Evolutionary conservation across 37 sponge, comb jelly and placozoan species (phyloP).

Genomic region (Oopsacas minuta): DNA sequence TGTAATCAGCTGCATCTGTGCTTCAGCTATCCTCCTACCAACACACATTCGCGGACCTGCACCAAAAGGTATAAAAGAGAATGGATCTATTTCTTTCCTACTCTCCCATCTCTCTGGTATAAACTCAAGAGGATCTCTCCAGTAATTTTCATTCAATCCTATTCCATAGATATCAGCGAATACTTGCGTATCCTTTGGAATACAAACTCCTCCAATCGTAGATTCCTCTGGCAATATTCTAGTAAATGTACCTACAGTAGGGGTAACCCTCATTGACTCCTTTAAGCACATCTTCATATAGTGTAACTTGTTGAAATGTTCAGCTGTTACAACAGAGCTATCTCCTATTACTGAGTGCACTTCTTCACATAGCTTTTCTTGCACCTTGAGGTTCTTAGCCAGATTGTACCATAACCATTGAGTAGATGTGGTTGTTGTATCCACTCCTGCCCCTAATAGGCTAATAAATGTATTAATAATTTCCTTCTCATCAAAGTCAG

Average conservation of each 20-base stretch:
- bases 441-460: neutral
- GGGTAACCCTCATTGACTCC: neutral
- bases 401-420: conserved; percentile 14
- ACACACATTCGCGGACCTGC: conserved; percentile 21
- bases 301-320: conserved; percentile 10
- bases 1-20: neutral
- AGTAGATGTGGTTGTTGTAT: neutral
- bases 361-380: neutral
- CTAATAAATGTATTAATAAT: neutral
- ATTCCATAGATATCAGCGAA: neutral
- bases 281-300: neutral
- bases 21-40: conserved; percentile 2
- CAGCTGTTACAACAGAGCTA: neutral
- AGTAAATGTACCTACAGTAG: neutral
- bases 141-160: neutral
- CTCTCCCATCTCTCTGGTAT: conserved; percentile 22
- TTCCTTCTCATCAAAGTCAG: neutral
- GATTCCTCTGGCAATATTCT: neutral
- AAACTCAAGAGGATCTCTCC: neutral
- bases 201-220: neutral
- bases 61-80: conserved; percentile 26
- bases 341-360: neutral
- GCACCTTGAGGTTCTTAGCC: neutral
- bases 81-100: neutral
- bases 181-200: conserved; percentile 5